phyloP scores from a whole-genome alignment of 2,888 invertebrate species.

The Plebejus melissa region DNA sequence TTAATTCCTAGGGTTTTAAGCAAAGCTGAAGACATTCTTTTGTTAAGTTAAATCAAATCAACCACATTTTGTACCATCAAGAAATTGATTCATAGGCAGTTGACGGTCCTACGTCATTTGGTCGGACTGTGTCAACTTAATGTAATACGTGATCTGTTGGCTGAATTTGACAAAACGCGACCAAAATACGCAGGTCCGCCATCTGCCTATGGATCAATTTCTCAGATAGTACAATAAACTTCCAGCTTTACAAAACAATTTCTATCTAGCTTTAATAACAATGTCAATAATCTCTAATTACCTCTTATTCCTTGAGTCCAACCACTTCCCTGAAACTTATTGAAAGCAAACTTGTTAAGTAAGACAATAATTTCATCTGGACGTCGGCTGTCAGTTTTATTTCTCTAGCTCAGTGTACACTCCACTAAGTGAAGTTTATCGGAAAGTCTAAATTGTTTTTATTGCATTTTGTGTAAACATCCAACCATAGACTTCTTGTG shows the following conservation, averaged over 20 bases:
- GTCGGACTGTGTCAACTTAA: too few species aligned
- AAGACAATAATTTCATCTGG: constrained; percentile 22
- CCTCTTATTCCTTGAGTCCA: not conserved
- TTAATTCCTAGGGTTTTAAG: too few species aligned
- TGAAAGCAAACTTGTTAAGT: constrained; percentile 13
- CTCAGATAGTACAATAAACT: too few species aligned
- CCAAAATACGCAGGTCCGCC: too few species aligned
- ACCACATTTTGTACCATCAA: not conserved
- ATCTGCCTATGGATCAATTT: too few species aligned
- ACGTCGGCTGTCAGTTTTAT: constrained; percentile 19
- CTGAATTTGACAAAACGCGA: too few species aligned
- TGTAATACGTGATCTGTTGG: too few species aligned
- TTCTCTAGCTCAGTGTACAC: constrained; percentile 22
- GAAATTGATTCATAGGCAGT: too few species aligned
- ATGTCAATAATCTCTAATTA: constrained; percentile 16
- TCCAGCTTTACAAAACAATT: not conserved
- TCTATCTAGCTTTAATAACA: constrained; percentile 1
- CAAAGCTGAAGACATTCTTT: too few species aligned
- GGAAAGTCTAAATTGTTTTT: not conserved
- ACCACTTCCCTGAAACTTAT: not conserved
- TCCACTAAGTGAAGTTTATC: constrained; percentile 5
- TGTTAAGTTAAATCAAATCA: too few species aligned
- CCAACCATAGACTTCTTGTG: not conserved
- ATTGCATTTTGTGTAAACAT: not conserved
- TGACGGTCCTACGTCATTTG: too few species aligned